Percentiles rank a stretch among this genome's conserved stretches.
Evolutionary conservation across 2,797 vertebrate species (phyloP).

Genomic region (Avahi laniger): DNA sequence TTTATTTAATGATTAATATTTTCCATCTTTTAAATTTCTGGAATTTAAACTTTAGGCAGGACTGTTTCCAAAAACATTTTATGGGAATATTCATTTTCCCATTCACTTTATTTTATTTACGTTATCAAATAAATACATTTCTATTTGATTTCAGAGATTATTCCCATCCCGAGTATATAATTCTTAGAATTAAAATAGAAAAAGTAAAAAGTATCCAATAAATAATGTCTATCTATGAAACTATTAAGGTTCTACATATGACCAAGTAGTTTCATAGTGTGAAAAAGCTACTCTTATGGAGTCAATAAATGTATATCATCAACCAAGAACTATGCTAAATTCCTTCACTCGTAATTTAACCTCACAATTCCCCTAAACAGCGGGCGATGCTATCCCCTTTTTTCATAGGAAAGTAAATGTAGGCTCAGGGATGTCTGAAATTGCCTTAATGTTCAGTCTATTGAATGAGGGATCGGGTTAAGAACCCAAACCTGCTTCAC

Average conservation of each 20-base stretch:
- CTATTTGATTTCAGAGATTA: not conserved
- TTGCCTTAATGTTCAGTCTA: not conserved
- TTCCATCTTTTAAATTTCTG: slow-evolving; percentile 2
- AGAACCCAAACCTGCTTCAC: not conserved
- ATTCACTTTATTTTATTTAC: not conserved
- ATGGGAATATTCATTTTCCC: not conserved
- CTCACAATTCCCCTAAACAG: not conserved
- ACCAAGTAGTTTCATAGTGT: not conserved
- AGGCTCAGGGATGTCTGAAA: not conserved
- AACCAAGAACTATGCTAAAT: not conserved
- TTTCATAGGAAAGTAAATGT: not conserved
- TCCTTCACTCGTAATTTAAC: not conserved
- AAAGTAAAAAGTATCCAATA: not conserved
- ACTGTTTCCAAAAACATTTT: slow-evolving; percentile 6
- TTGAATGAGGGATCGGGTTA: not conserved
- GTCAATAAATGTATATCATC: not conserved
- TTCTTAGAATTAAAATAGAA: not conserved
- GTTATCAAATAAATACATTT: not conserved
- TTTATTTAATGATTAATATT: slow-evolving; percentile 16
- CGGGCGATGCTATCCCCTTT: not conserved
- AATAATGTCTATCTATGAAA: not conserved
- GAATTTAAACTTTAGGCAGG: not conserved
- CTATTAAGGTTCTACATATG: not conserved
- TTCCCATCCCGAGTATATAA: not conserved
- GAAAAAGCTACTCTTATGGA: not conserved